A percentile compares a stretch with the other conserved stretches of the same genome.
phyloP scores from a whole-genome alignment of 2,113 vertebrate species.

The Arothron firmamentum region DNA sequence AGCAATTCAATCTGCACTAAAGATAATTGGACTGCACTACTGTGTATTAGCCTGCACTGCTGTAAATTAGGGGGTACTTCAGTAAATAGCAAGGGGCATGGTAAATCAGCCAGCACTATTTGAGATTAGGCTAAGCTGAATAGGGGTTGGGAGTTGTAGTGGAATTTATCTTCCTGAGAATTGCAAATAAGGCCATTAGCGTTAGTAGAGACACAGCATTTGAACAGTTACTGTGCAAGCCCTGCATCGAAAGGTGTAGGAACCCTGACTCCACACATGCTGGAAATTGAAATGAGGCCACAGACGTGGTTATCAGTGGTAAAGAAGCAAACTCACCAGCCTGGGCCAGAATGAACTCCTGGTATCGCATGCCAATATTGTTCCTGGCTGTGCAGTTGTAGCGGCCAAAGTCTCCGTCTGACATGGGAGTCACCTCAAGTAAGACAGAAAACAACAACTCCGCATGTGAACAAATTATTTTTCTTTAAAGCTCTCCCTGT shows the following conservation, averaged over 20 bases:
- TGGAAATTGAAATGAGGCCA: conserved; percentile 14
- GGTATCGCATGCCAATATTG: conserved; percentile 88
- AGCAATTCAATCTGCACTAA: conserved; percentile 69
- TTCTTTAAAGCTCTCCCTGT: too few relatives aligned
- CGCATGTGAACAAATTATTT: too few relatives aligned
- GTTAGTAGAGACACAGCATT: conserved; percentile 32
- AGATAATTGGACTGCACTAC: conserved; percentile 65
- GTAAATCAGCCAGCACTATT: conserved; percentile 67
- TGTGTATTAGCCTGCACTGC: conserved; percentile 53
- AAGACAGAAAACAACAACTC: not conserved
- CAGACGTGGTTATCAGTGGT: conserved; percentile 7
- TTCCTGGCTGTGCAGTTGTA: conserved; percentile 97
- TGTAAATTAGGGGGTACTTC: conserved; percentile 69
- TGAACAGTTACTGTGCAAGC: conserved; percentile 3
- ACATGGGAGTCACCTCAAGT: conserved; percentile 89
- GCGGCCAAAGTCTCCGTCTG: conserved; percentile 91
- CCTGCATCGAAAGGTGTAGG: conserved; percentile 6
- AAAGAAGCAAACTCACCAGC: conserved; percentile 83
- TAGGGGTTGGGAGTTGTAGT: conserved; percentile 28
- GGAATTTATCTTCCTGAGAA: conserved; percentile 54
- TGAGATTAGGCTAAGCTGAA: conserved; percentile 58
- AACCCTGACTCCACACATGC: conserved; percentile 24
- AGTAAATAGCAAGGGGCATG: conserved; percentile 60
- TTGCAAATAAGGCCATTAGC: conserved; percentile 54
- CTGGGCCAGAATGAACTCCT: conserved; percentile 91